Conservation (phyloP, 2,113 vertebrate genomes). For the Barbus barbus region DNA sequence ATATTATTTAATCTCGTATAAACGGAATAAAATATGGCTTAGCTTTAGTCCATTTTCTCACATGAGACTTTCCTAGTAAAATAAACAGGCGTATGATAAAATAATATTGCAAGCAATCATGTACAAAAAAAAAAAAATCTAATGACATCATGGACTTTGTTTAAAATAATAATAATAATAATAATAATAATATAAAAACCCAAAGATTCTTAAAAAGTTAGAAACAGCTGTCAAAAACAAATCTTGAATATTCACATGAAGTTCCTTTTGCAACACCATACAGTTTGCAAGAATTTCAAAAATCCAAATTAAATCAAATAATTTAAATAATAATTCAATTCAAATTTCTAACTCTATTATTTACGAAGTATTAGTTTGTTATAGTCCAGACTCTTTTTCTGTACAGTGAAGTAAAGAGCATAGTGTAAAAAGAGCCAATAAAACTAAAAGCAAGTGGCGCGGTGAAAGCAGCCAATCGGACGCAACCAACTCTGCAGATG, state of each 20-base stretch:
- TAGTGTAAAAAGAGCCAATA: background rate
- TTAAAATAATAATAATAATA: too few species aligned
- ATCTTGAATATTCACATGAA: background rate
- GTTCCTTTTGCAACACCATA: background rate
- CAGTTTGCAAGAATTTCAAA: background rate
- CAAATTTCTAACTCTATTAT: too few species aligned
- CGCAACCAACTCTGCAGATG: conserved; percentile 69
- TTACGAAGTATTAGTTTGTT: background rate
- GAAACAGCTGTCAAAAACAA: background rate
- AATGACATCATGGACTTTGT: too few species aligned
- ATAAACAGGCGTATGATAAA: too few species aligned
- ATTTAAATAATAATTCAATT: background rate
- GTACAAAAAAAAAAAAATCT: too few species aligned
- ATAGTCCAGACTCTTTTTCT: background rate
- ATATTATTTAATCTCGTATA: background rate
- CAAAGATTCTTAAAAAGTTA: background rate
- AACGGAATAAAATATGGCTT: background rate
- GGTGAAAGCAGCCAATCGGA: conserved; percentile 67
- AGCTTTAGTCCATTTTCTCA: background rate
- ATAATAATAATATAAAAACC: background rate
- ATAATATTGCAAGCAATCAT: too few species aligned
- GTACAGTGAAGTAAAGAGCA: background rate
- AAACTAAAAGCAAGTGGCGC: background rate
- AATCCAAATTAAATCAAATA: background rate
- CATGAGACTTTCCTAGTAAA: background rate